Conservation (phyloP, 2,888 invertebrate species). For the Rambutsinella grinnellia region DNA sequence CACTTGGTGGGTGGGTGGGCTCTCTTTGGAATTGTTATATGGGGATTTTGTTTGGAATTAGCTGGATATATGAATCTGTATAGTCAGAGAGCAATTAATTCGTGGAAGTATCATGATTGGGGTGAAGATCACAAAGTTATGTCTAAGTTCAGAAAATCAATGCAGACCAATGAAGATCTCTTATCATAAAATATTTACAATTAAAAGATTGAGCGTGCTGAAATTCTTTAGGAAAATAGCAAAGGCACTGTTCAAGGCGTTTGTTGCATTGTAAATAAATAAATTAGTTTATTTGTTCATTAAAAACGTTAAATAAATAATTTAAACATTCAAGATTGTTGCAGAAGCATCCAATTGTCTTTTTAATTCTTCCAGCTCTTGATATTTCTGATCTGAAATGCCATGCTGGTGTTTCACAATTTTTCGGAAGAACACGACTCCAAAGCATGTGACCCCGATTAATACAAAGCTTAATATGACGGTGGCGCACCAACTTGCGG, state of each 20-base stretch:
- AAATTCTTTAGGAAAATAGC: constrained; percentile 35
- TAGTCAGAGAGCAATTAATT: constrained; percentile 6
- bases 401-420: constrained; percentile 61
- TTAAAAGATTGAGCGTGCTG: constrained; percentile 30
- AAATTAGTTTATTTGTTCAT: background rate
- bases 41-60: constrained; percentile 13
- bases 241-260: constrained; percentile 33
- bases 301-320: background rate
- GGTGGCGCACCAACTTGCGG: no score
- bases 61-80: constrained; percentile 12
- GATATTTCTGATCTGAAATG: constrained; percentile 46
- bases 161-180: constrained; percentile 33
- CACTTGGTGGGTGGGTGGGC: constrained; percentile 14
- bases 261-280: constrained; percentile 28
- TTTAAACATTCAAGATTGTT: constrained; percentile 35
- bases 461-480: constrained; percentile 60
- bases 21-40: constrained; percentile 11
- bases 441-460: constrained; percentile 61
- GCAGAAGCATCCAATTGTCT: constrained; percentile 56
- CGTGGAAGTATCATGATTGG: constrained; percentile 46
- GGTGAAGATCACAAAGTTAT: constrained; percentile 24
- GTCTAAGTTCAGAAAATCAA: constrained; percentile 34
- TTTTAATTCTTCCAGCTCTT: constrained; percentile 56
- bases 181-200: constrained; percentile 28
- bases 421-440: constrained; percentile 63